Evolutionary conservation across 2,113 vertebrate genomes (phyloP).

Genomic region (Vireo altiloquus): DNA sequence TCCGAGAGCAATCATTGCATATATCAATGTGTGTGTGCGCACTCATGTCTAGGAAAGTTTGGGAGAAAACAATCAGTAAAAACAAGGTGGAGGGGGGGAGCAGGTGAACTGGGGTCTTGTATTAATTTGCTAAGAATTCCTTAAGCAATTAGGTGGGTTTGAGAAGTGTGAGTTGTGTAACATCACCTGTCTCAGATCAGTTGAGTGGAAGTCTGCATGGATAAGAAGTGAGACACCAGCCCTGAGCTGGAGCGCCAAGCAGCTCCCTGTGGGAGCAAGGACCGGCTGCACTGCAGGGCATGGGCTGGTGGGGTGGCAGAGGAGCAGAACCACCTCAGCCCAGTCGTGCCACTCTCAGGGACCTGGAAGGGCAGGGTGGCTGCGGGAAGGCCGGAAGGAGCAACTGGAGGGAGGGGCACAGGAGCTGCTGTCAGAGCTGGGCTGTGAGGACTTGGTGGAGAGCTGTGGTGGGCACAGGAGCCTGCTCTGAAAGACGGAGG

Average conservation of each 20-base stretch:
- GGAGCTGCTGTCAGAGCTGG: neutral
- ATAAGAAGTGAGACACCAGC: neutral
- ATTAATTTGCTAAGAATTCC: neutral
- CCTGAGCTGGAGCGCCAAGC: neutral
- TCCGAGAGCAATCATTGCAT: neutral
- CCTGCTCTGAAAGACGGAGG: neutral
- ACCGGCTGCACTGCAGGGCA: fast-evolving
- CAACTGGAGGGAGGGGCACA: neutral
- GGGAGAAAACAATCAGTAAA: neutral
- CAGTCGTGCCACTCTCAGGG: fast-evolving
- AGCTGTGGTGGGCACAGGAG: neutral
- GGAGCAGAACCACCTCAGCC: neutral
- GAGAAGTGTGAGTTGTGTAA: neutral
- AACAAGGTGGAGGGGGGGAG: neutral
- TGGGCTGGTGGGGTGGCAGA: neutral
- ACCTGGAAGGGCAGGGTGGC: neutral
- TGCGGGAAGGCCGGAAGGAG: neutral
- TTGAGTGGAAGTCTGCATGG: neutral
- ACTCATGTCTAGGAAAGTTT: neutral
- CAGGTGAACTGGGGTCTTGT: neutral
- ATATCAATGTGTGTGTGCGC: neutral
- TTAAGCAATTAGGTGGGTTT: neutral
- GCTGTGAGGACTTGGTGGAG: neutral
- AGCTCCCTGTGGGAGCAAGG: fast-evolving
- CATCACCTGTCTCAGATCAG: neutral